These are phyloP conservation scores for Fringilla coelebs DNA, from an alignment of 2,797 vertebrate species.

Conservation along the genomic window DNA sequence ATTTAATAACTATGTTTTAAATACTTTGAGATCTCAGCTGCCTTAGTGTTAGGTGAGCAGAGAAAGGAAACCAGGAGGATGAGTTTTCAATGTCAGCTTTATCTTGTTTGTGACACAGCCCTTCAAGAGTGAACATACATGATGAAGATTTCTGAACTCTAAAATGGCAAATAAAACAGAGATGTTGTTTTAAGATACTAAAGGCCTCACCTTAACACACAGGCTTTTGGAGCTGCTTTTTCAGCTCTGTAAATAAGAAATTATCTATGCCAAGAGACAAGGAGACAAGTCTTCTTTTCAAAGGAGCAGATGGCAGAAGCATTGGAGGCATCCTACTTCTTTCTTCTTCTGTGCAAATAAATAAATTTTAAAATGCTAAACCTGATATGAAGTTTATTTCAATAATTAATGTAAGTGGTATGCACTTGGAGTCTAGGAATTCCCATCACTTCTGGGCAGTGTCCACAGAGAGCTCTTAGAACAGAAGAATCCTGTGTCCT, in stretches of 20 bases:
- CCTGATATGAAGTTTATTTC: conserved; percentile 59
- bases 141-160: background rate
- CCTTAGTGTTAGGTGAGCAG: background rate
- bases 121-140: background rate
- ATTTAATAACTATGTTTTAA: conserved; percentile 46
- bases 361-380: conserved; percentile 61
- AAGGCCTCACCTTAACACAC: background rate
- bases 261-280: conserved; percentile 21
- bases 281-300: background rate
- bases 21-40: conserved; percentile 25
- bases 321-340: background rate
- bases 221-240: background rate
- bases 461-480: conserved; percentile 47
- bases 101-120: background rate
- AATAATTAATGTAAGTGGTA: conserved; percentile 65
- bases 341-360: conserved; percentile 49
- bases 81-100: background rate
- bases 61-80: background rate
- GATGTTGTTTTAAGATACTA: background rate
- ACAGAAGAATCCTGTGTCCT: conserved; percentile 42
- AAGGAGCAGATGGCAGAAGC: conserved; percentile 55
- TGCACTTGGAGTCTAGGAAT: conserved; percentile 48
- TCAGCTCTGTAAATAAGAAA: conserved; percentile 51
- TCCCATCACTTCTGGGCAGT: conserved; percentile 62
- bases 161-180: background rate